Base-by-base conservation (phyloP, 1,140 invertebrate species). In the Muscidifurax raptorellus region DNA sequence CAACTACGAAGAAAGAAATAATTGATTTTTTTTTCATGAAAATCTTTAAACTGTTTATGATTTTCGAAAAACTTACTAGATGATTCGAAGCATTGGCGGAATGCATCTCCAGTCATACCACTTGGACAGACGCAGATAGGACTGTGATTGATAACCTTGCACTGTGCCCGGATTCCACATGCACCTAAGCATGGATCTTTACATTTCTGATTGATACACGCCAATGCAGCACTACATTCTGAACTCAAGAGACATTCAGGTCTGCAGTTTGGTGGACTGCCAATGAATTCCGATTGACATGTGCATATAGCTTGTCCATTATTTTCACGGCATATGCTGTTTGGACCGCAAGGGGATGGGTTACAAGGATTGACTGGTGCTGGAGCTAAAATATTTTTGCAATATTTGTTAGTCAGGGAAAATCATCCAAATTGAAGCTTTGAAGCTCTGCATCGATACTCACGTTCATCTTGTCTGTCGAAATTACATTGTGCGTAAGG, bases 301-400 rank as follows among this genome's bases (percentile, higher is more conserved):
- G 95, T 93, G 87, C 95, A 96, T 36, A 93, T 93, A 4, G 95
- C 95, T 84, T 95, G 93, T 32, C 92, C 94, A 79, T 94, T 94
- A 28, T 92, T 88, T 89, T 95, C 94, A 87, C 94, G 93, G 88
- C 95, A 96, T 80, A 95, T 89, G 78, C 95, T 95, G 87, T 96
- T 96, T 1, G 94, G 92, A 76, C 95, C 95, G 90, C 96, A 97
- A 5, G 96, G 96, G 52, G 95, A 95, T 22, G 95, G 95, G 75
- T 93, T 92, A 89, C 96, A 97, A 9, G 95, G 94, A 85, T 94
- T 91, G 87, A 85, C 32, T n/a, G 22, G 3, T 76, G 36, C 9
- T 67, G 13, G 18, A 32, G 22, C 66, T 83, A 13, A 0, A 84
- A 18, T 32, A 15, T 27, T 80, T 71, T 74, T 74, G 36, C 32